phyloP scores from a whole-genome alignment of 53 echinoderm and acorn worm genomes.

The Astropecten irregularis region DNA sequence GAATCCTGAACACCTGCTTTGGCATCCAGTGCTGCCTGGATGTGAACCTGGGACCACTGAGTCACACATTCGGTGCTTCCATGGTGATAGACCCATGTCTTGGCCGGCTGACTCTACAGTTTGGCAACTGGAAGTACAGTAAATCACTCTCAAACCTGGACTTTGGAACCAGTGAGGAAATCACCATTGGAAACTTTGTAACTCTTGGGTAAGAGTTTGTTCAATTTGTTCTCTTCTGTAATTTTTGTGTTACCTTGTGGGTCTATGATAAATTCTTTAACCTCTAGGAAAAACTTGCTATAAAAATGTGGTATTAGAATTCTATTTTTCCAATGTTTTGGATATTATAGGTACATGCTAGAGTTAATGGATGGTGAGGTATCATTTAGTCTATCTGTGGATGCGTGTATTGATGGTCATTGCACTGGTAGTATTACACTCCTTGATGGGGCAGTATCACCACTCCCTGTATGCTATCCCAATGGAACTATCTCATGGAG shows the following conservation, averaged over 20 bases:
- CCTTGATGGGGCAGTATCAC: constrained; percentile 11
- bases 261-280: too few relatives aligned
- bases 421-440: constrained; percentile 34
- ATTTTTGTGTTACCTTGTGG: too few relatives aligned
- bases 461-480: constrained; percentile 41
- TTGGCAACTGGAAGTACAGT: constrained; percentile 55
- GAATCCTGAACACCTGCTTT: constrained; percentile 36
- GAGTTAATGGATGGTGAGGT: constrained; percentile 5
- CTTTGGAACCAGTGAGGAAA: constrained; percentile 33
- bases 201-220: constrained; percentile 31
- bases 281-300: too few relatives aligned
- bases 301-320: too few relatives aligned
- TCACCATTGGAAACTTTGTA: constrained; percentile 36
- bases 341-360: constrained; percentile 31
- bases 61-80: constrained; percentile 3
- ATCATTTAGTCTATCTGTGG: constrained; percentile 15
- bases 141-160: constrained; percentile 42
- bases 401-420: constrained; percentile 5
- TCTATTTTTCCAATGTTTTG: too few relatives aligned
- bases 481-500: constrained; percentile 46
- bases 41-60: constrained; percentile 32
- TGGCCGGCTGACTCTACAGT: constrained; percentile 25
- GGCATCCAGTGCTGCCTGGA: constrained; percentile 51
- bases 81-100: constrained; percentile 50
- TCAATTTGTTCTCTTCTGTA: too few relatives aligned